Base-by-base conservation (phyloP, 2,113 vertebrate species). In the Smithornis capensis region DNA sequence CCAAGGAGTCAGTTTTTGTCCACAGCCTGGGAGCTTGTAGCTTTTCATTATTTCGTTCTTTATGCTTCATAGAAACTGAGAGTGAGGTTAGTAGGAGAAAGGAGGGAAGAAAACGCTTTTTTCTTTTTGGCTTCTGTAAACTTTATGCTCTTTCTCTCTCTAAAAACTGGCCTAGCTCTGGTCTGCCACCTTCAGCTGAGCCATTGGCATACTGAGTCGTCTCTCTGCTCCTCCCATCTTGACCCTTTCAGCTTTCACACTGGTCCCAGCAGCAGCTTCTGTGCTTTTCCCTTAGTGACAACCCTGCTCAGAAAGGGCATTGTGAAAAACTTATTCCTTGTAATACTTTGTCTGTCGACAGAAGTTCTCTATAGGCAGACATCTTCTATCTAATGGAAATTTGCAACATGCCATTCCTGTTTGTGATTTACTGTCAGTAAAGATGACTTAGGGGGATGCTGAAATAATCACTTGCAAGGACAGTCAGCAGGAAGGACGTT, bases 261-360 rank as follows among this genome's bases (percentile, higher is more conserved):
- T 27, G 9, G 18, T 88, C 21, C 52, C 69, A 77, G 42, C 23
- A 81, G 42, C 55, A 78, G 38, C 53, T 68, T 42, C 69, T 59
- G 56, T 44, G 52, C 28, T 55, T 75, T 69, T 22, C 28, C 19
- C 11, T 53, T 12, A 22, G 31, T 5, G 14, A 16, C 11, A 79
- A 12, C 15, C 40, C 50, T 53, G 12, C 76, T 80, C 2, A 1
- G 45, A 50, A 55, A 38, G 10, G 25, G 5, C 0, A 0, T 11
- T 71, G 15, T 44, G 37, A 63, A 55, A 59, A 37, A 68, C 2
- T 8, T 11, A n/a, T 6, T 23, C 31, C 25, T 59, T 53, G 3
- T 42, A 87, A 57, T 19, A 16, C 17, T 79, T 59, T 14, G 18
- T 1, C 21, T 89, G 21, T 78, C 22, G 71, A 10, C 29, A 47